These are phyloP conservation scores for Brachyhypopomus gauderio DNA, from an alignment of 2,113 vertebrate species.

Conservation along the genomic window DNA sequence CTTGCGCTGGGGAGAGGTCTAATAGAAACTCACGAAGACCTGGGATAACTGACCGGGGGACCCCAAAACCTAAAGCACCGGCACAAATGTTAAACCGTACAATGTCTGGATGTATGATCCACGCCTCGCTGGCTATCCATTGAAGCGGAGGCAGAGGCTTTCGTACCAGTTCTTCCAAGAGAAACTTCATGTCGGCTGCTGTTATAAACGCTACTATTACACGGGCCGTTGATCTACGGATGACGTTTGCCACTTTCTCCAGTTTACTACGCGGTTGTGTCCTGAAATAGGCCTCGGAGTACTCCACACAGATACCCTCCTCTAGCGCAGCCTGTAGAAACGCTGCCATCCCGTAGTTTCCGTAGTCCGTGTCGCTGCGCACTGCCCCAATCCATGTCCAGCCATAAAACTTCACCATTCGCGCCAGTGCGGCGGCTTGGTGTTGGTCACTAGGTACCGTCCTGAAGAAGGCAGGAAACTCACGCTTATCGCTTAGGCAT, in stretches of 20 bases:
- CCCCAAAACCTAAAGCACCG: slow-evolving; percentile 64
- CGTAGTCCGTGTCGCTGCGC: slow-evolving; percentile 72
- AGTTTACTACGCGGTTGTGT: slow-evolving; percentile 58
- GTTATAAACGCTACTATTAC: slow-evolving; percentile 68
- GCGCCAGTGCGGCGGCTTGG: slow-evolving; percentile 68
- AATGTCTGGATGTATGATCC: slow-evolving; percentile 63
- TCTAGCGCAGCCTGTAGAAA: slow-evolving; percentile 61
- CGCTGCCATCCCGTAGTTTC: slow-evolving; percentile 67
- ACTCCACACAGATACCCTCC: slow-evolving; percentile 71
- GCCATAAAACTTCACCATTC: slow-evolving; percentile 67
- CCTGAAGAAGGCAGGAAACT: slow-evolving; percentile 70
- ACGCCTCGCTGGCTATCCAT: slow-evolving; percentile 71
- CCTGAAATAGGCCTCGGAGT: slow-evolving; percentile 63
- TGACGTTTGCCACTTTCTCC: slow-evolving; percentile 64
- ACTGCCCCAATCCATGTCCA: slow-evolving; percentile 77
- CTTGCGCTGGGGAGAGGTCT: slow-evolving; percentile 55
- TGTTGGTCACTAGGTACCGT: slow-evolving; percentile 73
- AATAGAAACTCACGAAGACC: slow-evolving; percentile 67
- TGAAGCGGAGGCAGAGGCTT: slow-evolving; percentile 59
- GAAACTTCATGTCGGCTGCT: slow-evolving; percentile 59
- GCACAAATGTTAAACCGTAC: slow-evolving; percentile 50
- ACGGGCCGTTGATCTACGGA: slow-evolving; percentile 66
- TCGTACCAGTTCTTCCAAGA: slow-evolving; percentile 60
- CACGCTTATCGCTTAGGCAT: slow-evolving; percentile 69
- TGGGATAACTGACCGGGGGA: slow-evolving; percentile 62